A percentile compares a stretch with the other conserved stretches of the same genome.
Conservation (phyloP, 35 echinoderm and acorn worm genomes). For the Ophioderma brevispina region DNA sequence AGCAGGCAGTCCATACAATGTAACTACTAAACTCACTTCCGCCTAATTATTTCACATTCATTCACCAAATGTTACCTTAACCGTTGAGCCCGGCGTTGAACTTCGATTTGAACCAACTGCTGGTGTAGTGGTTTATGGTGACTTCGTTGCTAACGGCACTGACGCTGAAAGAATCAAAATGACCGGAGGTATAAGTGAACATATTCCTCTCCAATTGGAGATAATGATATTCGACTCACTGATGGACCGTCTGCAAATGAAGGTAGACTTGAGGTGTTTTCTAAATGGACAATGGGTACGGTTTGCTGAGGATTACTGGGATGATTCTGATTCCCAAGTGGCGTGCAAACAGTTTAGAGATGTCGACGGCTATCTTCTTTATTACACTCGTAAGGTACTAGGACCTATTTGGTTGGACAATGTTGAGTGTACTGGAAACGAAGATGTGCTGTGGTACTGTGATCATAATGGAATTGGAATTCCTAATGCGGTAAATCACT, state of each 20-base stretch:
- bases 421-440: neutral
- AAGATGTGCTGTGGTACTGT: neutral
- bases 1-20: too few species aligned
- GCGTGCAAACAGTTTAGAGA: neutral
- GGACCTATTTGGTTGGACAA: neutral
- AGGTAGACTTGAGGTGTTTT: neutral
- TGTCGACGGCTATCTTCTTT: neutral
- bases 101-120: neutral
- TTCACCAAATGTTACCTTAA: neutral
- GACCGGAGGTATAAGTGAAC: neutral
- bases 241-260: neutral
- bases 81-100: neutral
- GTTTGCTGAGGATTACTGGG: neutral
- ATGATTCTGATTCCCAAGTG: neutral
- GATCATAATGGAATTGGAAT: neutral
- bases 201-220: neutral
- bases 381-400: neutral
- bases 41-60: too few species aligned
- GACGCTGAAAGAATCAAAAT: neutral
- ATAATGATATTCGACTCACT: neutral
- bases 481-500: neutral
- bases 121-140: neutral
- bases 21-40: too few species aligned
- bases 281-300: neutral
- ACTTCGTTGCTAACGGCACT: neutral